Evolutionary conservation across 2,113 vertebrate genomes (phyloP), one percentile per base, ranked within the genome.

Genomic region (Scolopax mira): DNA sequence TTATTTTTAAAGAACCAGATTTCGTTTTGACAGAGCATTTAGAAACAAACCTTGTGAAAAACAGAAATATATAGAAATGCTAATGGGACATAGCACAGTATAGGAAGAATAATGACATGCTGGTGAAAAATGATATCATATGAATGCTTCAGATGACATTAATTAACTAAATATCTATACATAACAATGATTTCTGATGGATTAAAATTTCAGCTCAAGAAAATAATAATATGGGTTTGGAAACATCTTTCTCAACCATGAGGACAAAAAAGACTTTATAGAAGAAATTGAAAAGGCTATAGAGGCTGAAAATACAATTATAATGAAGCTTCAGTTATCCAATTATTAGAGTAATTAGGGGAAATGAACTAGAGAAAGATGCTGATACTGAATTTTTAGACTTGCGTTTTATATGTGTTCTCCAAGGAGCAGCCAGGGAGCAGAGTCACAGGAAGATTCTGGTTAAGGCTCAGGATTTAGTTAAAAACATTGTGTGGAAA

Each of bases 241-340:
- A 83, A 85, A 41, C 7, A 18, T 27, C 44, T 49, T 41, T 74
- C 13, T 27, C 37, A 77, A 49, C 9, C 12, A 70, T 22, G 6
- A 61, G 12, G 31, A 35, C 31, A 69, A 18, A 8, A 77, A 85
- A 0, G 1, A 60, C 4, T 11, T 4, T 6, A 2, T 7, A 60
- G 13, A 41, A 71, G 11, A 90, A 88, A 89, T 42, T 1, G 23
- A 33, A 77, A 79, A 79, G 21, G 11, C 16, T 88, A 25, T 3
- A 60, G 49, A 72, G 37, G 19, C 7, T 69, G n/a, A 61, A 48
- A 66, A 22, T 24, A 52, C 14, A 54, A 31, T 51, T 74, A 44
- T 14, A 71, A 75, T 42, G 24, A 92, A 75, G 44, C 10, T 72
- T 69, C 7, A 9, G 27, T 83, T 73, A 65, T 52, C 17, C 14